These are phyloP conservation scores for Drosophila lacicola DNA, from an alignment of 2,888 invertebrate genomes.

Conservation along the genomic window DNA sequence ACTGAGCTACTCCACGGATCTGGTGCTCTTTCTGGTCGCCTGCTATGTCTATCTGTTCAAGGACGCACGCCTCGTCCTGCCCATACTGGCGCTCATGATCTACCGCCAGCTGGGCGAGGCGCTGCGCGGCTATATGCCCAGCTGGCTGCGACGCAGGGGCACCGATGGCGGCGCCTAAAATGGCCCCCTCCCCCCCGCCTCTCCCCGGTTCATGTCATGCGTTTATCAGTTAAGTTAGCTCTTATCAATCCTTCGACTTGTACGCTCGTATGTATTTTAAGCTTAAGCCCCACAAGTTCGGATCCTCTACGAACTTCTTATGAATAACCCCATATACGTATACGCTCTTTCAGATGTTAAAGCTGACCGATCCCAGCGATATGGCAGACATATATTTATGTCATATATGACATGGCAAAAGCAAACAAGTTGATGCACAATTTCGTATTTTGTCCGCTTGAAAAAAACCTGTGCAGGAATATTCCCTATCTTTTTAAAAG, in stretches of 20 bases:
- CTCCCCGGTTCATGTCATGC: constrained; percentile 44
- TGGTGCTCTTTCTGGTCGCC: constrained; percentile 90
- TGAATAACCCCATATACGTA: constrained; percentile 39
- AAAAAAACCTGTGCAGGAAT: background rate
- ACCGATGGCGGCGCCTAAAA: constrained; percentile 54
- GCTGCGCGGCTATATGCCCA: constrained; percentile 87
- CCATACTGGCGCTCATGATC: constrained; percentile 90
- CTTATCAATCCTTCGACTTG: constrained; percentile 63
- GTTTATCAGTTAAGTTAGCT: constrained; percentile 77
- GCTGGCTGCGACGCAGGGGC: constrained; percentile 86
- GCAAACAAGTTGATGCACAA: background rate
- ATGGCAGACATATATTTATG: background rate
- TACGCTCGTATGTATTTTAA: constrained; percentile 55
- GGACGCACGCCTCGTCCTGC: constrained; percentile 92
- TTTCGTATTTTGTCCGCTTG: constrained; percentile 1
- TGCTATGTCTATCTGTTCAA: constrained; percentile 93
- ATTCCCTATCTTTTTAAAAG: background rate
- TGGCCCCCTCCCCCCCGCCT: background rate
- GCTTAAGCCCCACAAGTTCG: constrained; percentile 51
- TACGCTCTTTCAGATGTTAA: constrained; percentile 15
- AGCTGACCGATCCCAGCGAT: constrained; percentile 34
- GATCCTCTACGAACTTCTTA: constrained; percentile 38
- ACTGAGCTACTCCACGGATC: constrained; percentile 90
- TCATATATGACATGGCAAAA: background rate
- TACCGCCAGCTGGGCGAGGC: constrained; percentile 91